Evolutionary conservation across 1,140 invertebrate genomes (phyloP).

Genomic region (Danaus melanippus): DNA sequence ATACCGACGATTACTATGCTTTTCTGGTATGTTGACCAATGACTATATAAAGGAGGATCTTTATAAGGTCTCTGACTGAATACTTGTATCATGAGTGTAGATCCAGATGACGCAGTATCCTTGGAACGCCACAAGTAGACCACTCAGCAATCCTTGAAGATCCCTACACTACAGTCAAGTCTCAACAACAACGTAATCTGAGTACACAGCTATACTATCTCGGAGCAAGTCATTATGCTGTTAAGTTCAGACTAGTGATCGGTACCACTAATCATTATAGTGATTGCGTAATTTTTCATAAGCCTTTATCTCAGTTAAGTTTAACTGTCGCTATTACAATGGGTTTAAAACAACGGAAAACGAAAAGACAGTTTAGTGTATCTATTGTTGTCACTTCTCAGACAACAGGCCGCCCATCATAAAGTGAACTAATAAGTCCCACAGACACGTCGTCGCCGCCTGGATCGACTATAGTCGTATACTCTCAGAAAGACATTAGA

Average conservation of each 20-base stretch:
- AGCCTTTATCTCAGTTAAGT: too few species aligned
- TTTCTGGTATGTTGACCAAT: conserved; percentile 21
- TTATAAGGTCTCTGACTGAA: conserved; percentile 22
- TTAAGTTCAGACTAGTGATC: too few species aligned
- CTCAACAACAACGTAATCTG: too few species aligned
- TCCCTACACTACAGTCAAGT: too few species aligned
- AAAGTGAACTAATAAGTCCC: conserved; percentile 59
- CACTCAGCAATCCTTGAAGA: conserved; percentile 12
- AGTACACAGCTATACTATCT: too few species aligned
- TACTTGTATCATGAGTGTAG: conserved; percentile 23
- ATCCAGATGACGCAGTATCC: conserved; percentile 21
- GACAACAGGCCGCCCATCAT: conserved; percentile 48
- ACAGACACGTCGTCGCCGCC: conserved; percentile 65
- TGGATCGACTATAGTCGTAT: conserved; percentile 38
- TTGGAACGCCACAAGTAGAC: conserved; percentile 14
- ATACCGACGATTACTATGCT: conserved; percentile 17
- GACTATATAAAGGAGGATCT: conserved; percentile 27
- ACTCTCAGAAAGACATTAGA: conserved; percentile 26
- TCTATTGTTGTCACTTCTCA: conserved; percentile 24
- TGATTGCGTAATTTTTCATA: too few species aligned
- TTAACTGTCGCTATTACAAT: too few species aligned
- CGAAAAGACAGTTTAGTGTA: not conserved
- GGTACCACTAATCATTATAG: too few species aligned
- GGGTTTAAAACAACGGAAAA: too few species aligned
- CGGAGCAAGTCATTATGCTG: too few species aligned